Base-by-base conservation (phyloP, 2,888 invertebrate species). In the Auanema sp. region DNA sequence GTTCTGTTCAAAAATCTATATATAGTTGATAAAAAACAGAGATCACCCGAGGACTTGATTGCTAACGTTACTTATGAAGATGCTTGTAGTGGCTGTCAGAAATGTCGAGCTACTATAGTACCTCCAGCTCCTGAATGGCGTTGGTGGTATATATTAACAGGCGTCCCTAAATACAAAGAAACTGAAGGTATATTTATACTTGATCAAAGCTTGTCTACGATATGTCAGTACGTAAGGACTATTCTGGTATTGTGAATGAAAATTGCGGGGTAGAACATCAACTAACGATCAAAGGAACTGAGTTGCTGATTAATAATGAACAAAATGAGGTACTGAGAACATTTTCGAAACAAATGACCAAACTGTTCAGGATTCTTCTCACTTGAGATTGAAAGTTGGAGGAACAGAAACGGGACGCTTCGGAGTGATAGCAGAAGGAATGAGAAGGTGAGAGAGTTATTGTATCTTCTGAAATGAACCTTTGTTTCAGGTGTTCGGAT, bases 31-130 rank as follows among this genome's bases (percentile, higher is more conserved):
- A n/a, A 11, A 3, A 49, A 62, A 40, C 53, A 71, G 69, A 51
- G 72, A 60, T 69, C 66, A 11, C 78, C 75, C 6, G 21, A 60
- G 21, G 66, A 68, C 3, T 60, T 79, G 18, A 67, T 66, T 47
- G 57, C 60, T 21, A 50, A 61, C 25, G 63, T 80, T 41, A 66
- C 60, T 23, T 79, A 75, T 57, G 74, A 73, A 41, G 74, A 79
- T 47, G 69, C 70, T 50, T 81, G 81, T 64, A 11, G 66, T 10
- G 81, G 81, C 25, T 81, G 81, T 58, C 65, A 68, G n/a, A 66
- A 66, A 23, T 80, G 81, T 58, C 68, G 71, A 18, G 60, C 71
- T 18, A 58, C 68, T 8, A 54, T 73, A 14, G 49, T 69, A 1
- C 25, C 52, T 21, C 62, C 66, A n/a, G 60, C 64, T 10, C 64